phyloP scores from a whole-genome alignment of 2,113 vertebrate species.

The Chaetura pelagica region DNA sequence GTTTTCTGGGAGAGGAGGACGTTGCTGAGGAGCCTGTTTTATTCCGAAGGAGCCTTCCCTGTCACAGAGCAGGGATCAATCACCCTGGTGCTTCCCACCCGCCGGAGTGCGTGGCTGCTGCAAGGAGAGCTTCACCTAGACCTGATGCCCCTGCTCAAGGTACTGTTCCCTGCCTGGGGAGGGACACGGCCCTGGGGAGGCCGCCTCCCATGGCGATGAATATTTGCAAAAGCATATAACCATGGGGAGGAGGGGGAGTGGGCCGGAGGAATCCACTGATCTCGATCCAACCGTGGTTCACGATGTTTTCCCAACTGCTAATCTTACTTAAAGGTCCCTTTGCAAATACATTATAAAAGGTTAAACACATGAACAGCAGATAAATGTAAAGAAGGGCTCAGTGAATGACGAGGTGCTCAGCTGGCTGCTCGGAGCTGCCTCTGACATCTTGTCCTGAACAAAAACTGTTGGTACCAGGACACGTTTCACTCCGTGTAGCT shows the following conservation, averaged over 20 bases:
- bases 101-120: too few species aligned
- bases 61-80: rapidly evolving
- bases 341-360: background rate
- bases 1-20: background rate
- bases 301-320: background rate
- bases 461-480: background rate
- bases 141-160: background rate
- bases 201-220: background rate
- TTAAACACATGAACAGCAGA: rapidly evolving
- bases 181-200: background rate
- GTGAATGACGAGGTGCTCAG: background rate
- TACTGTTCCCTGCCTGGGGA: background rate
- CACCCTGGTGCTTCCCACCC: background rate
- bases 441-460: background rate
- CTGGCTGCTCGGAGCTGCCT: background rate
- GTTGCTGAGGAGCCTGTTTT: background rate
- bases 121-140: too few species aligned
- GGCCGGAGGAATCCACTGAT: background rate
- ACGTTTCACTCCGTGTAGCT: rapidly evolving
- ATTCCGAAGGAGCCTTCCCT: background rate
- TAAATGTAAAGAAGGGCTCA: background rate
- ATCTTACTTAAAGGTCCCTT: background rate
- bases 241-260: background rate
- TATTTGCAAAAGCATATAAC: background rate
- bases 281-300: background rate